Base-by-base conservation (phyloP, 2,888 invertebrate genomes). In the Trachelus stipa region DNA sequence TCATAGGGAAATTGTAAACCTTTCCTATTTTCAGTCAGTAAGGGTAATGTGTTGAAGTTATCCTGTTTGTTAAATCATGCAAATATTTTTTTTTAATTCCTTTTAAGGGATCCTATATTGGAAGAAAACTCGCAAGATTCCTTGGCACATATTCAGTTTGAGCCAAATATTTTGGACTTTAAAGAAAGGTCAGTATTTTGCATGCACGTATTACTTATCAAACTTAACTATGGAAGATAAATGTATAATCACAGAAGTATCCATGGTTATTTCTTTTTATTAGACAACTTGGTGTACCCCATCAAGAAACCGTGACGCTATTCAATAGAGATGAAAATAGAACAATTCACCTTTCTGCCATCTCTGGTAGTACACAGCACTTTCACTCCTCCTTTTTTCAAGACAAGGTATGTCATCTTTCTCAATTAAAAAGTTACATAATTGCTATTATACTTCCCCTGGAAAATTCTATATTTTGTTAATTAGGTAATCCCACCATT, bases 351-450 rank as follows among this genome's bases (percentile, higher is more conserved):
- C 95, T 99, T 91, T 96, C 97, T 90, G 98, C 98, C 84, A 97
- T 99, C 90, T 97, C 98, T 84, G 98, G 98, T 88, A 97, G 96
- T 92, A 97, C 98, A 86, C 96, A 97, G 68, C 97, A 98, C 93
- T 99, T 99, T 93, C 98, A 99, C 92, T 98, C 98, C 89, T 98
- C 98, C 84, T 98, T 99, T 94, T 98, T 98, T 92, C 96, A 98
- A 90, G 95, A 98, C 89, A 98, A 98, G 95, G 98, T 98, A 91
- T 92, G 92, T 56, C 23, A 56, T 23, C 78, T 69, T 56, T 75
- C 23, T 15, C 12, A 71, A 31, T 4, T 31, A 1, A 34, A 34
- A 34, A 71, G 0, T 12, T 31, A 71, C 2, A 23, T 71, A 31
- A 71, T 31, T 31, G 15, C 33, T 30, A 2, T 30, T 15, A 31